phyloP scores from a whole-genome alignment of 2,888 invertebrate genomes.

The Brenthis daphne region DNA sequence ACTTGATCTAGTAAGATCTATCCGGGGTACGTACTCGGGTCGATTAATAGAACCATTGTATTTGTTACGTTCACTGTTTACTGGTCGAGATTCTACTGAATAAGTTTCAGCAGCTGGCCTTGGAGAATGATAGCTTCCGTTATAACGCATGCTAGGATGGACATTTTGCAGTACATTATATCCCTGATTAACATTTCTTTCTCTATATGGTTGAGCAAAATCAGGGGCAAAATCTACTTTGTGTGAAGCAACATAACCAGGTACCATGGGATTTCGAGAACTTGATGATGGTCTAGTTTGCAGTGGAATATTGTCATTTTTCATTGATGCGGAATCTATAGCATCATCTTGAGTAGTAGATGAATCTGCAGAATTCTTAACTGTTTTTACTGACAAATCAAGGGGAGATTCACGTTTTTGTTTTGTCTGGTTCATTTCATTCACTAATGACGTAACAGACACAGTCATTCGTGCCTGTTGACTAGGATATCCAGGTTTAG shows the following conservation, averaged over 20 bases:
- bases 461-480: slow-evolving; percentile 77
- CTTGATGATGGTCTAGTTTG: slow-evolving; percentile 61
- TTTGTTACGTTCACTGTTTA: slow-evolving; percentile 64
- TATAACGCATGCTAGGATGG: slow-evolving; percentile 59
- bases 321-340: slow-evolving; percentile 70
- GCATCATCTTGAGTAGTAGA: slow-evolving; percentile 89
- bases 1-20: slow-evolving; percentile 70
- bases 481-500: slow-evolving; percentile 67
- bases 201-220: slow-evolving; percentile 80
- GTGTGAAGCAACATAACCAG: slow-evolving; percentile 77
- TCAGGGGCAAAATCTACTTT: slow-evolving; percentile 91
- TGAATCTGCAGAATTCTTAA: slow-evolving; percentile 93
- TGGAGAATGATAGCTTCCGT: slow-evolving; percentile 62
- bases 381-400: slow-evolving; percentile 94
- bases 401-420: slow-evolving; percentile 89
- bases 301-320: slow-evolving; percentile 61
- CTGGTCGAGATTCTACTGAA: slow-evolving; percentile 64
- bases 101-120: slow-evolving; percentile 59
- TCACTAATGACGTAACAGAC: slow-evolving; percentile 73
- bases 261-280: slow-evolving; percentile 53
- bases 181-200: slow-evolving; percentile 57
- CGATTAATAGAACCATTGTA: slow-evolving; percentile 55
- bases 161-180: slow-evolving; percentile 52
- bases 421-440: slow-evolving; percentile 76
- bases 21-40: slow-evolving; percentile 71